Evolutionary conservation across 2,888 invertebrate genomes (phyloP).

Genomic region (Rhagium mordax): DNA sequence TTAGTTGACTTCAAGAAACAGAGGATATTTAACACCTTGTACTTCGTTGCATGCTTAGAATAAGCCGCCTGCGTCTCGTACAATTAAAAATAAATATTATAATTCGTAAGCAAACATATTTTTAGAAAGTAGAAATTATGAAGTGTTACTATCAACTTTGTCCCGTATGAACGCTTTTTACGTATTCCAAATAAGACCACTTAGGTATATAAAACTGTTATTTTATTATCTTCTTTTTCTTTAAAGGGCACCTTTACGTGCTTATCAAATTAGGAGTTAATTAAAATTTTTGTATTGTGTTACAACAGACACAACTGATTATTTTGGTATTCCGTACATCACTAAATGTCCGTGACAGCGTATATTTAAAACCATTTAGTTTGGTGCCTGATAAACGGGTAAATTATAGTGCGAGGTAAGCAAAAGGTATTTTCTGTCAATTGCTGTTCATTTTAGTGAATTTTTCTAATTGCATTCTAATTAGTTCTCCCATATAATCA

Average conservation of each 20-base stretch:
- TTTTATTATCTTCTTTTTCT: conserved; percentile 8
- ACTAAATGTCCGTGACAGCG: conserved; percentile 8
- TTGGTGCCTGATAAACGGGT: conserved; percentile 15
- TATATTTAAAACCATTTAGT: conserved; percentile 19
- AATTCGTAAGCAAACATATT: background rate
- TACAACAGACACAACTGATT: conserved; percentile 7
- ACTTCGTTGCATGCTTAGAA: too few species aligned
- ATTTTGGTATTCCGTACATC: conserved; percentile 23
- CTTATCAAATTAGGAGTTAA: conserved; percentile 11
- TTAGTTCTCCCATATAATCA: background rate
- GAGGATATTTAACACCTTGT: too few species aligned
- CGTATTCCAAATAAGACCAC: background rate
- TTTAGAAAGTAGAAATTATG: background rate
- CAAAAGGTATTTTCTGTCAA: conserved; percentile 5
- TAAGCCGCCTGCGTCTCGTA: background rate
- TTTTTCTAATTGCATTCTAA: conserved; percentile 12
- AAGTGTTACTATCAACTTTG: background rate
- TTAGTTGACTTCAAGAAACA: too few species aligned
- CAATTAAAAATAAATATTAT: background rate
- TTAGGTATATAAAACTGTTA: background rate
- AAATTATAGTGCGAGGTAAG: conserved; percentile 15
- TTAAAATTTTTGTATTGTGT: conserved; percentile 16
- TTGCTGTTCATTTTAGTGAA: conserved; percentile 16
- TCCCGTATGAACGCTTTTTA: background rate
- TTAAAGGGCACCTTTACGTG: conserved; percentile 11